Evolutionary conservation across 2,888 invertebrate species (phyloP).

Genomic region (Nomada fucata): DNA sequence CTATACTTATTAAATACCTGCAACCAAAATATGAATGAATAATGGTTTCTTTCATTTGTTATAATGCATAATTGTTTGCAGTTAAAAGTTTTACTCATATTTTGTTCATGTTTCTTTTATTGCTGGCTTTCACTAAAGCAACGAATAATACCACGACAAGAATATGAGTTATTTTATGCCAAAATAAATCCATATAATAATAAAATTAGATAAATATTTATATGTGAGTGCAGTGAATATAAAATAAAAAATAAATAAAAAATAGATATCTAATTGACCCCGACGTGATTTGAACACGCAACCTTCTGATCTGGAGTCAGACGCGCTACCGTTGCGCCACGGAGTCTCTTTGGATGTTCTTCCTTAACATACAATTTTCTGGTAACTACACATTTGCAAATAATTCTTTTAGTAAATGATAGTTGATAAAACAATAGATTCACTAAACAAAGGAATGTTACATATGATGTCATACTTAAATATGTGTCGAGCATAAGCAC

Average conservation of each 20-base stretch:
- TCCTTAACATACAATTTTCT: slow-evolving; percentile 23
- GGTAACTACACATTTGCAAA: not conserved
- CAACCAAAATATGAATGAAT: not conserved
- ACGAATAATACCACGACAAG: too few species aligned
- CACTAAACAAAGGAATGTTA: not conserved
- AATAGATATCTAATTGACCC: slow-evolving; percentile 88
- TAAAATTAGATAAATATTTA: too few species aligned
- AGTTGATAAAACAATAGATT: not conserved
- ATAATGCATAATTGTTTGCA: too few species aligned
- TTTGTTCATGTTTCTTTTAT: too few species aligned
- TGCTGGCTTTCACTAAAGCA: too few species aligned
- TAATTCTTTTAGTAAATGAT: not conserved
- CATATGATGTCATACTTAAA: not conserved
- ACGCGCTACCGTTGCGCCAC: slow-evolving; percentile 99
- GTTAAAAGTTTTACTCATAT: too few species aligned
- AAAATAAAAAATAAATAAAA: slow-evolving; percentile 81
- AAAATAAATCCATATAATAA: not conserved
- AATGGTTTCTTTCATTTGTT: not conserved
- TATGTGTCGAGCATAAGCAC: not conserved
- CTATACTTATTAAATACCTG: not conserved
- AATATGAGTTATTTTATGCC: too few species aligned
- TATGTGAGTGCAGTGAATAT: too few species aligned
- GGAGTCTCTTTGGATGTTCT: slow-evolving; percentile 86
- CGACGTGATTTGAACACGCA: slow-evolving; percentile 99
- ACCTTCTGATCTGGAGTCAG: slow-evolving; percentile 99